Evolutionary conservation across 2,113 vertebrate species (phyloP).

Genomic region (Brienomyrus brachyistius): DNA sequence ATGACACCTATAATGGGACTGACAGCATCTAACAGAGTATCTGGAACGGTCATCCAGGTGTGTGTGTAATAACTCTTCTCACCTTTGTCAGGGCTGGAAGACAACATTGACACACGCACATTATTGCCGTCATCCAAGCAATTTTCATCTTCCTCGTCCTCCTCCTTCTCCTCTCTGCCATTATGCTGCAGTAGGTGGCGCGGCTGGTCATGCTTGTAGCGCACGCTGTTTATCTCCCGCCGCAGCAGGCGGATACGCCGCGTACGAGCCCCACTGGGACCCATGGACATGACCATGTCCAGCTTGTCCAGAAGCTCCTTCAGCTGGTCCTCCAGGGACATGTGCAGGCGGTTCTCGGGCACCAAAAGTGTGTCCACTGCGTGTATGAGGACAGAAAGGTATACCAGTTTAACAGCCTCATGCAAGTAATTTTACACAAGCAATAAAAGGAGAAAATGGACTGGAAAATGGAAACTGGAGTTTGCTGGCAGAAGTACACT

Average conservation of each 20-base stretch:
- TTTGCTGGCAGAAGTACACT: background rate
- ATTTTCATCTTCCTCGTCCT: conserved; percentile 51
- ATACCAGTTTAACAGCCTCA: background rate
- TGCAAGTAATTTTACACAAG: background rate
- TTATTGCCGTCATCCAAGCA: background rate
- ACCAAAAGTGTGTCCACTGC: conserved; percentile 89
- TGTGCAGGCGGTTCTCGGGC: conserved; percentile 86
- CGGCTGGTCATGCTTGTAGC: conserved; percentile 73
- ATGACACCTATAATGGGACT: background rate
- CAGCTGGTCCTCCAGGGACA: conserved; percentile 82
- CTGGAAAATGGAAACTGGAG: background rate
- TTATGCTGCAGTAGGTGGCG: conserved; percentile 57
- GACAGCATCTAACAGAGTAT: background rate
- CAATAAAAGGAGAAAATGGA: background rate
- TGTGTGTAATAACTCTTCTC: background rate
- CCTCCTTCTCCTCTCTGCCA: conserved; percentile 52
- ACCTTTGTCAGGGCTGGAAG: conserved; percentile 16
- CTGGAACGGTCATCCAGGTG: background rate
- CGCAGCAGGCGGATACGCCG: conserved; percentile 82
- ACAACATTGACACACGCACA: background rate
- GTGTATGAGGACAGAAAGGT: conserved; percentile 17
- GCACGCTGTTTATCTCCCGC: conserved; percentile 82
- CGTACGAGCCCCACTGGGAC: conserved; percentile 81
- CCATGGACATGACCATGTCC: conserved; percentile 82
- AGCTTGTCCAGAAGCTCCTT: conserved; percentile 93